Percentiles rank a stretch among this genome's conserved stretches.
Evolutionary conservation across 92 coral and sea anemone species (phyloP).

Genomic region (Scolanthus callimorphus): DNA sequence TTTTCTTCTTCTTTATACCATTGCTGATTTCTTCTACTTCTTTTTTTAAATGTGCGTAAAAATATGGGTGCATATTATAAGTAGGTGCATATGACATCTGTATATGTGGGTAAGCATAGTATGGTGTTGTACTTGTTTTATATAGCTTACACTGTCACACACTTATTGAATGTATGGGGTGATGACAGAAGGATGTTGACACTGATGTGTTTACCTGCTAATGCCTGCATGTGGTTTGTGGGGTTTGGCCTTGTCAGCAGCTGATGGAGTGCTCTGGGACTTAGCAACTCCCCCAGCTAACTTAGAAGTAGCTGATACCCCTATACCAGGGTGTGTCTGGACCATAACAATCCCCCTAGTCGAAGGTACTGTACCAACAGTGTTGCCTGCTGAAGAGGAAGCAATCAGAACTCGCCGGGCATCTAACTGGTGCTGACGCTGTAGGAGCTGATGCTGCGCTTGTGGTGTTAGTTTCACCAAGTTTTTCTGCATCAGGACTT

Average conservation of each 20-base stretch:
- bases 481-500: slow-evolving; percentile 37
- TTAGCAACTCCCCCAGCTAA: slow-evolving; percentile 11
- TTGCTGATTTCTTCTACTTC: too few relatives aligned
- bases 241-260: slow-evolving; percentile 66
- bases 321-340: slow-evolving; percentile 50
- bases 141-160: too few relatives aligned
- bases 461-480: slow-evolving; percentile 57
- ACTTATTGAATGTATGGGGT: too few relatives aligned
- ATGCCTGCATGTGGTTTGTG: slow-evolving; percentile 86
- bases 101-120: too few relatives aligned
- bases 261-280: slow-evolving; percentile 38
- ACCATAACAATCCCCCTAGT: slow-evolving; percentile 69
- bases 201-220: too few relatives aligned
- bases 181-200: too few relatives aligned
- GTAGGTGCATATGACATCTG: too few relatives aligned
- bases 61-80: too few relatives aligned
- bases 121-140: too few relatives aligned
- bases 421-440: slow-evolving; percentile 66
- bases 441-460: slow-evolving; percentile 79
- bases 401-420: slow-evolving; percentile 63
- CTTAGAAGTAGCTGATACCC: slow-evolving; percentile 20
- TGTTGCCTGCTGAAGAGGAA: slow-evolving; percentile 54
- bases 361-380: slow-evolving; percentile 33
- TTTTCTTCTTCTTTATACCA: too few relatives aligned
- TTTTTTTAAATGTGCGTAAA: too few relatives aligned